Evolutionary conservation across 2,888 invertebrate species (phyloP).

Genomic region (Leucophenga montana): DNA sequence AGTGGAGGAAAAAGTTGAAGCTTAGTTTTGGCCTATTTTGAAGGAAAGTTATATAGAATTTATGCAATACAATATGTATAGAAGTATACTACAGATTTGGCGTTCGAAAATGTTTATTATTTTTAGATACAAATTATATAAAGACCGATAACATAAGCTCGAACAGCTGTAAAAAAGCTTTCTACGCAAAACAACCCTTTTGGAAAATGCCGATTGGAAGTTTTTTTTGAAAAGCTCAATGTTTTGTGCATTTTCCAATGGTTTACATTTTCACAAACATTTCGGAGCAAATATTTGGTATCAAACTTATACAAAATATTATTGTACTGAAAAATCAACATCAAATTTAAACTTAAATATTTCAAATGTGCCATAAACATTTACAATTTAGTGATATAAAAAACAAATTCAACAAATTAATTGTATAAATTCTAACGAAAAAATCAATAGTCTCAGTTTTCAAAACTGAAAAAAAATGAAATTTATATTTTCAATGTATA

Average conservation of each 20-base stretch:
- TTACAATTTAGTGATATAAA: background rate
- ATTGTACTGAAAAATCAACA: background rate
- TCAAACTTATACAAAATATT: background rate
- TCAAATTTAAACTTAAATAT: background rate
- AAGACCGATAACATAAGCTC: too few species aligned
- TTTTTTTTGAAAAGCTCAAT: conserved; percentile 33
- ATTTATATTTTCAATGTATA: too few species aligned
- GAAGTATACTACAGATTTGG: too few species aligned
- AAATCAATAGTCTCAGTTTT: conserved; percentile 9
- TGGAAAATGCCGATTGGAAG: conserved; percentile 17
- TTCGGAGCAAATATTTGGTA: conserved; percentile 16
- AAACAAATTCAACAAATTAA: conserved; percentile 2
- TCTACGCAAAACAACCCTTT: conserved; percentile 14
- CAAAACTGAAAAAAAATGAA: conserved; percentile 45
- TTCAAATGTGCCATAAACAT: conserved; percentile 3
- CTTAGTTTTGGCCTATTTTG: conserved; percentile 36
- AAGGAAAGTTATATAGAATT: background rate
- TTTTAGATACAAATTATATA: too few species aligned
- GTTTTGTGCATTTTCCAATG: conserved; percentile 54
- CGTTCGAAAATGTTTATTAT: too few species aligned
- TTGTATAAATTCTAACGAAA: too few species aligned
- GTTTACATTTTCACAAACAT: conserved; percentile 46
- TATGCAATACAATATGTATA: too few species aligned
- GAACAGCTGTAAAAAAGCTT: conserved; percentile 49
- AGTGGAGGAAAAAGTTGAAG: conserved; percentile 30